phyloP scores from a whole-genome alignment of 1,140 invertebrate genomes.

The Procambarus virginalis region DNA sequence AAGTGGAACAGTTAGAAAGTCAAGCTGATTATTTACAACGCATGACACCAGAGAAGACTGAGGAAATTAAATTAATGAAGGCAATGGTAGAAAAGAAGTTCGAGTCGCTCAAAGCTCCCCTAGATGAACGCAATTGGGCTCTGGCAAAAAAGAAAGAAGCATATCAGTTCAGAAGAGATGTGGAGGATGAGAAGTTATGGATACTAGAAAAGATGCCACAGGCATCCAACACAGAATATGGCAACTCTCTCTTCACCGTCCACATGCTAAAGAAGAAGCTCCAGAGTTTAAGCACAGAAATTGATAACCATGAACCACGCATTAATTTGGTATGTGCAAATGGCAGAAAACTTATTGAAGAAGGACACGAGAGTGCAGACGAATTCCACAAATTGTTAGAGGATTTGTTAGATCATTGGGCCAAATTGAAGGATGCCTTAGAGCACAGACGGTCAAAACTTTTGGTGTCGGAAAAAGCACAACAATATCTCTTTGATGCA shows the following conservation, averaged over 20 bases:
- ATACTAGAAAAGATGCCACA: constrained; percentile 97
- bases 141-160: constrained; percentile 99
- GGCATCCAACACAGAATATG: constrained; percentile 92
- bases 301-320: constrained; percentile 98
- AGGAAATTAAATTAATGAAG: constrained; percentile 96
- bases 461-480: constrained; percentile 81
- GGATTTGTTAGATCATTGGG: constrained; percentile 92
- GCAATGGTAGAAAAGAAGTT: constrained; percentile 88
- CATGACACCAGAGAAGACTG: constrained; percentile 95
- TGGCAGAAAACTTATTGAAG: constrained; percentile 95
- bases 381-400: constrained; percentile 92
- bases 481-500: constrained; percentile 98
- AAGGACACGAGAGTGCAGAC: constrained; percentile 92
- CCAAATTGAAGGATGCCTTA: constrained; percentile 90
- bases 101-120: constrained; percentile 83
- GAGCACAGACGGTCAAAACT: constrained; percentile 81
- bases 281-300: constrained; percentile 93
- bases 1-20: constrained; percentile 93
- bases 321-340: constrained; percentile 94
- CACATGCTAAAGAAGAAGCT: constrained; percentile 99
- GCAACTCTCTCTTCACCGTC: constrained; percentile 96
- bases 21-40: constrained; percentile 95
- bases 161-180: constrained; percentile 98
- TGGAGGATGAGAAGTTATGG: constrained; percentile 99
- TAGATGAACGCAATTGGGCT: constrained; percentile 89